Conservation (phyloP, 2,888 invertebrate genomes). For the Listrodromus nycthemerus region DNA sequence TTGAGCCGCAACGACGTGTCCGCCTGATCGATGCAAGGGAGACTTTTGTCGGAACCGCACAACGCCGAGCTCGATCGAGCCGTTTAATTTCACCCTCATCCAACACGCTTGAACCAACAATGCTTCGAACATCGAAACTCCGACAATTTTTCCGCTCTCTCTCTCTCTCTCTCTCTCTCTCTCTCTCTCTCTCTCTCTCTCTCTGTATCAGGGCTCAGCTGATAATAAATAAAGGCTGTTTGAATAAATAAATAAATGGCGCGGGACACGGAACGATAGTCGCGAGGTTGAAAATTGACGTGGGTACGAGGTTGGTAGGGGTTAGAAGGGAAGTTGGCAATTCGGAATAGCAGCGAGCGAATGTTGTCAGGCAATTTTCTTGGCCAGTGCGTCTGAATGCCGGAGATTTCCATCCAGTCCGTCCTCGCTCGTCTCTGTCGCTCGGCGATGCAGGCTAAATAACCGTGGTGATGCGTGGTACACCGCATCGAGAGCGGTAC, state of each 20-base stretch:
- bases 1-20: constrained; percentile 75
- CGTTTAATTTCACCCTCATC: constrained; percentile 84
- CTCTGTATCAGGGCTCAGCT: background rate
- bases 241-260: background rate
- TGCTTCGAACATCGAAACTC: constrained; percentile 79
- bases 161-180: too few relatives aligned
- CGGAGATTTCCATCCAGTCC: constrained; percentile 83
- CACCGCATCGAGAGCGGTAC: constrained; percentile 53
- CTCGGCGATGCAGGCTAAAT: constrained; percentile 64
- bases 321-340: constrained; percentile 72
- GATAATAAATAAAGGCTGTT: background rate
- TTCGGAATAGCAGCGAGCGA: constrained; percentile 79
- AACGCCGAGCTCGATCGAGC: constrained; percentile 70
- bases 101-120: constrained; percentile 81
- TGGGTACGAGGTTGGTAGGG: background rate
- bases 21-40: constrained; percentile 23
- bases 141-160: too few relatives aligned
- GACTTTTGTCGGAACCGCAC: constrained; percentile 77
- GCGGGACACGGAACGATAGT: background rate
- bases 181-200: too few relatives aligned
- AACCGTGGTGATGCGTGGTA: constrained; percentile 65
- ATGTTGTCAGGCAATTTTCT: constrained; percentile 85
- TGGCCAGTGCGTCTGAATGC: constrained; percentile 85
- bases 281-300: constrained; percentile 21
- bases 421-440: constrained; percentile 53